Evolutionary conservation across 2,797 vertebrate species (phyloP), one percentile per base, ranked within the genome.

Genomic region (Nannoperca obscura): DNA sequence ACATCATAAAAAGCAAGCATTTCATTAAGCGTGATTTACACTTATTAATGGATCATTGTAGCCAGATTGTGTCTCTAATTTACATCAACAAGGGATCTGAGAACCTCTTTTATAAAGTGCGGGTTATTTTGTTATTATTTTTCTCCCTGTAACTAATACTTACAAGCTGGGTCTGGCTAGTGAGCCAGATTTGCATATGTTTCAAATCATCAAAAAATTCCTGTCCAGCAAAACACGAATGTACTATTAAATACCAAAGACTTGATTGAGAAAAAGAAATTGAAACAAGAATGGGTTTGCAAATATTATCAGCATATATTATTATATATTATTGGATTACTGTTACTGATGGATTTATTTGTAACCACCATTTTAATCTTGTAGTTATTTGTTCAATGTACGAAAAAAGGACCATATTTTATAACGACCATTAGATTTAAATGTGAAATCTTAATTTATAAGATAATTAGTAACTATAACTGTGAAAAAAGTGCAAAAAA

Each of bases 131-230:
- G n/a, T 40, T 8, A 10, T 30, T 42, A 24, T 63, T 65, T 71
- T 71, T 66, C 44, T 73, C 32, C 10, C 30, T 42, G 1, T 53
- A 62, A 68, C 15, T 15, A 62, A 17, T 14, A 52, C 49, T 50
- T 66, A 22, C 78, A 77, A 78, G 3, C 32, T 4, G 3, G 9
- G 3, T 22, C n/a, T 50, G 38, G 7, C 40, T 58, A 9, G 8
- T 57, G 57, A 58, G 57, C 12, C 63, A 60, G 8, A 71, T 66
- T 81, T 20, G 4, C 32, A 68, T 53, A 15, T 71, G 67, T 78
- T 82, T 78, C 20, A 65, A 40, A 85, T 80, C 2, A 62, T 53
- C 42, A 58, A 3, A 52, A 52, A 65, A 58, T 0, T 63, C 24
- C 64, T 57, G 40, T 55, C 47, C 34, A 34, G 17, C 24, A 14